A percentile compares a stretch with the other conserved stretches of the same genome.
phyloP scores from a whole-genome alignment of 2,888 invertebrate species.

The Mallateleia sp. region DNA sequence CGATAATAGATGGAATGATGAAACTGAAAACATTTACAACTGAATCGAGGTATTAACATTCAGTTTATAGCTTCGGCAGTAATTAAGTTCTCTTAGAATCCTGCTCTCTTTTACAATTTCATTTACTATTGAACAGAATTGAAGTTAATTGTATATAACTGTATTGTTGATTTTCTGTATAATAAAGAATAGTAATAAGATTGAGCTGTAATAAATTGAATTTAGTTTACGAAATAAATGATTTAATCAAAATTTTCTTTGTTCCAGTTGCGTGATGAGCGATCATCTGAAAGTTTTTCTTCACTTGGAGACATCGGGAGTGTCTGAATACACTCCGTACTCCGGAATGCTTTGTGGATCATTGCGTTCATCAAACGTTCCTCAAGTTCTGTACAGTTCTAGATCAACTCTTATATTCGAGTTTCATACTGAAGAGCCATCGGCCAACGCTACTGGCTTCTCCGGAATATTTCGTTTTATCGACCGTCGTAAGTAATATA shows the following conservation, averaged over 20 bases:
- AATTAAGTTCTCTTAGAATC: no score
- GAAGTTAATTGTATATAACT: no score
- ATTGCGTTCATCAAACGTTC: slow-evolving; percentile 91
- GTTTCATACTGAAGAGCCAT: slow-evolving; percentile 92
- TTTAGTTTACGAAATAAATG: no score
- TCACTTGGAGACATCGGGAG: slow-evolving; percentile 93
- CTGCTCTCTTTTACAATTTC: no score
- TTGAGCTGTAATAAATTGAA: no score
- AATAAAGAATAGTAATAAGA: no score
- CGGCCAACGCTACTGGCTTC: slow-evolving; percentile 92
- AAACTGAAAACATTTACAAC: background rate
- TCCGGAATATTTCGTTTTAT: slow-evolving; percentile 94
- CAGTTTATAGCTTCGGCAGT: background rate
- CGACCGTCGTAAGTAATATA: slow-evolving; percentile 93
- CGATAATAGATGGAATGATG: background rate
- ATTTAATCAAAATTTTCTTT: slow-evolving; percentile 82
- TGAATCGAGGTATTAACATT: slow-evolving; percentile 15
- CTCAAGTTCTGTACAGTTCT: slow-evolving; percentile 94
- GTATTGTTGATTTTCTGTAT: no score
- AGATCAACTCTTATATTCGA: slow-evolving; percentile 94
- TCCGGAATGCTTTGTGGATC: slow-evolving; percentile 94
- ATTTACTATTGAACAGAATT: background rate
- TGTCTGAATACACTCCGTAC: slow-evolving; percentile 95
- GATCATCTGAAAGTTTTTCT: slow-evolving; percentile 95
- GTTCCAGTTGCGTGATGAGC: slow-evolving; percentile 93